phyloP scores from a whole-genome alignment of 2,113 vertebrate species.

The Sisor rabdophorus region DNA sequence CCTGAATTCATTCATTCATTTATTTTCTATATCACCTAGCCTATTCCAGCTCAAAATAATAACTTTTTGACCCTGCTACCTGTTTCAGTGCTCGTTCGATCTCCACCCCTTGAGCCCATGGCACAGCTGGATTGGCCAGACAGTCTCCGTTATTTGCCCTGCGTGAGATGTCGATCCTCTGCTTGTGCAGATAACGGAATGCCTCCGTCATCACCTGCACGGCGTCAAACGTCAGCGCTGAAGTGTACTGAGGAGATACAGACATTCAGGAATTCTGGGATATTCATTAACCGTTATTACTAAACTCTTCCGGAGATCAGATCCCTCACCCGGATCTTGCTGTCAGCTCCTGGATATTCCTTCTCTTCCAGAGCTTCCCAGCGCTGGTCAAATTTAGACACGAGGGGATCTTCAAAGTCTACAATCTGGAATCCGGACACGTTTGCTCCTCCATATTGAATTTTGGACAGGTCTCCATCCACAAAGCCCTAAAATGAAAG shows the following conservation, averaged over 20 bases:
- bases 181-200: constrained; percentile 91
- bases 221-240: constrained; percentile 93
- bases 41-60: too few relatives aligned
- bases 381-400: constrained; percentile 94
- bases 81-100: constrained; percentile 97
- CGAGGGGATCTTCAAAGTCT: constrained; percentile 92
- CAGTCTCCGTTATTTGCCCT: constrained; percentile 95
- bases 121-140: constrained; percentile 94
- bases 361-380: constrained; percentile 97
- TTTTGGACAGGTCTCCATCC: constrained; percentile 94
- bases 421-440: constrained; percentile 99
- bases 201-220: constrained; percentile 98
- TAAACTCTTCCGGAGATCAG: neutral
- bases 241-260: constrained; percentile 81
- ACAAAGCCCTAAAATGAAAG: constrained; percentile 84
- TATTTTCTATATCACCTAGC: too few relatives aligned
- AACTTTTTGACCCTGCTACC: constrained; percentile 60
- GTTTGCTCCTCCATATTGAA: constrained; percentile 97
- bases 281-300: neutral
- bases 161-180: constrained; percentile 91
- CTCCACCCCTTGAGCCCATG: constrained; percentile 96
- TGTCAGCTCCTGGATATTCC: constrained; percentile 96
- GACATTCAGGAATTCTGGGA: neutral
- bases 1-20: too few relatives aligned
- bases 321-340: constrained; percentile 82